phyloP scores from a whole-genome alignment of 2,797 vertebrate genomes.

The Pagetopsis macropterus region DNA sequence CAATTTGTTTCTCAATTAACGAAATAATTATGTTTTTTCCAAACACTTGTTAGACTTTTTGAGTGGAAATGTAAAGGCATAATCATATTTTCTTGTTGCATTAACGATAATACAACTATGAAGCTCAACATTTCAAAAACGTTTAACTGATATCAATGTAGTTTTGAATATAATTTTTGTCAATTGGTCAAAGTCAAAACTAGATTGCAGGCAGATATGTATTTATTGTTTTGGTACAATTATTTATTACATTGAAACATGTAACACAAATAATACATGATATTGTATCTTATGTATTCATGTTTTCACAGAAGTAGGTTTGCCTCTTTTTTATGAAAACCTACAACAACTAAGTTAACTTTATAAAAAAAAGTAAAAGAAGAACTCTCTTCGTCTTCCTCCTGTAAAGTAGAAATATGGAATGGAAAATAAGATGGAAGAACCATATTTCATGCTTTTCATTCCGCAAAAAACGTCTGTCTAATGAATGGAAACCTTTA shows the following conservation, averaged over 20 bases:
- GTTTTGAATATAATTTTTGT: too few relatives aligned
- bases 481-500: constrained; percentile 68
- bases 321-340: neutral
- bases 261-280: neutral
- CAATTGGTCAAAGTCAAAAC: neutral
- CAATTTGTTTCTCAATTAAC: neutral
- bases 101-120: neutral
- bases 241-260: constrained; percentile 1
- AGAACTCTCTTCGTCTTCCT: neutral
- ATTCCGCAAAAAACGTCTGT: constrained; percentile 54
- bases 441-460: constrained; percentile 50
- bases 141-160: neutral
- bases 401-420: constrained; percentile 8
- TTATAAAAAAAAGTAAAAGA: constrained; percentile 13
- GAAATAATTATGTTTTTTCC: too few relatives aligned
- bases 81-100: neutral
- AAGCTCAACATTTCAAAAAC: too few relatives aligned
- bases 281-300: neutral
- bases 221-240: neutral
- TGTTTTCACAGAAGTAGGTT: neutral
- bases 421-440: constrained; percentile 46
- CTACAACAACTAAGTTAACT: neutral
- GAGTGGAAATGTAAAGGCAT: too few relatives aligned
- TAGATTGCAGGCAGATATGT: neutral
- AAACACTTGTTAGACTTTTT: too few relatives aligned